Percentiles rank a stretch among this genome's conserved stretches.
Evolutionary conservation across 1,140 invertebrate species (phyloP).

Genomic region (Hyphantria cunea): DNA sequence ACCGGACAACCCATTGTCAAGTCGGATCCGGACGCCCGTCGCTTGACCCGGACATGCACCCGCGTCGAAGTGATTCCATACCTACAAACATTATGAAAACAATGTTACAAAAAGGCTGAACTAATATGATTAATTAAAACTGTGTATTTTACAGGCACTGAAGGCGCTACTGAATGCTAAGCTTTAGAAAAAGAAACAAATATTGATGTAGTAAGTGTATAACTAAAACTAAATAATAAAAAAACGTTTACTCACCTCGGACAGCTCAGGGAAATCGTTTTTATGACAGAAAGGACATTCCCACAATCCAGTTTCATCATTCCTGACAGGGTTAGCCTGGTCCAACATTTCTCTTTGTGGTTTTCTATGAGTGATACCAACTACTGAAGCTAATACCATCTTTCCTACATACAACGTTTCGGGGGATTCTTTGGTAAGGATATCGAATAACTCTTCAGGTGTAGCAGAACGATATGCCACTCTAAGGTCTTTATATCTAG

Average conservation of each 20-base stretch:
- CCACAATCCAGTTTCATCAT: constrained; percentile 97
- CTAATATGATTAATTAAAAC: background rate
- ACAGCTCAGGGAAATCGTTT: constrained; percentile 96
- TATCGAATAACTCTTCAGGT: constrained; percentile 95
- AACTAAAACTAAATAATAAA: too few relatives aligned
- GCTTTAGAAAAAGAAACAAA: too few relatives aligned
- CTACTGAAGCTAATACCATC: constrained; percentile 89
- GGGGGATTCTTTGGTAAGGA: constrained; percentile 97
- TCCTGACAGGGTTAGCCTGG: constrained; percentile 96
- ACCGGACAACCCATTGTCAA: constrained; percentile 97
- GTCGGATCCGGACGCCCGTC: constrained; percentile 92
- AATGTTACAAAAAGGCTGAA: background rate
- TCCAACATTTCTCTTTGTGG: constrained; percentile 96
- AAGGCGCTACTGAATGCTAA: too few relatives aligned
- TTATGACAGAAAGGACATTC: constrained; percentile 98
- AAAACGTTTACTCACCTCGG: constrained; percentile 84
- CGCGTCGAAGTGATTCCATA: constrained; percentile 99
- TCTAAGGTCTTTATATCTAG: constrained; percentile 97
- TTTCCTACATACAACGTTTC: constrained; percentile 97
- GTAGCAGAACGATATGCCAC: constrained; percentile 90
- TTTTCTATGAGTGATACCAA: constrained; percentile 91
- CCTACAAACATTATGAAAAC: constrained; percentile 43
- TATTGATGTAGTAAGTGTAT: too few relatives aligned
- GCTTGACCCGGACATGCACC: constrained; percentile 97
- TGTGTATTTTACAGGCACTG: too few relatives aligned